Percentiles rank a stretch among this genome's conserved stretches.
Evolutionary conservation across 2,888 invertebrate species (phyloP).

Genomic region (Tenthredo mesomela): DNA sequence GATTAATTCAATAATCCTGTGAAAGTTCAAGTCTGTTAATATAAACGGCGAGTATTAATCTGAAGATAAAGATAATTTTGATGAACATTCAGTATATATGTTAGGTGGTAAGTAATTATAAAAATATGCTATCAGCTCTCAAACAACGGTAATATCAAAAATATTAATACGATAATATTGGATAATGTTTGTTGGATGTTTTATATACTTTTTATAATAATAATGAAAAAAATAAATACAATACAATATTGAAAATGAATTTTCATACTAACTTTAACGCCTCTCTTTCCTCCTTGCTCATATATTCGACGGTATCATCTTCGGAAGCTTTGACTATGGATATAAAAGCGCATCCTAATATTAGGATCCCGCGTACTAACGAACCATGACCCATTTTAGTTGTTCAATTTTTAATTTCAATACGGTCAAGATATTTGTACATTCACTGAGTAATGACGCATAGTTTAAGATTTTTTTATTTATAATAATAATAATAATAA

Average conservation of each 20-base stretch:
- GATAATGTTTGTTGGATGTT: neutral
- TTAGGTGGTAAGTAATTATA: neutral
- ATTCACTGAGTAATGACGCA: conserved; percentile 13
- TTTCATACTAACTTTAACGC: conserved; percentile 81
- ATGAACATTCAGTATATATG: no score
- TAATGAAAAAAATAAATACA: no score
- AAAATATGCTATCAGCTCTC: neutral
- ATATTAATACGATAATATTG: neutral
- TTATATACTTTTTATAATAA: neutral
- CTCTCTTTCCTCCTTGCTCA: conserved; percentile 84
- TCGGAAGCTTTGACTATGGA: conserved; percentile 63
- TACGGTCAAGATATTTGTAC: conserved; percentile 39
- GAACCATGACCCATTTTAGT: conserved; percentile 67
- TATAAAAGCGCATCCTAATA: conserved; percentile 67
- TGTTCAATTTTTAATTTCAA: conserved; percentile 41
- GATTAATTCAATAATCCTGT: neutral
- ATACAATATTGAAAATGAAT: neutral
- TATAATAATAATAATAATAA: no score
- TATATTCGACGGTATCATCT: conserved; percentile 75
- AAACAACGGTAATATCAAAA: neutral
- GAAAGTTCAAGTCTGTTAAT: neutral
- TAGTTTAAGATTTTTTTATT: neutral
- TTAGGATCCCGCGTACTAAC: conserved; percentile 67
- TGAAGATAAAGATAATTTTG: neutral
- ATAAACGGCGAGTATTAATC: neutral